Conservation (phyloP, 2,797 vertebrate genomes). For the Acipenser oxyrinchus region DNA sequence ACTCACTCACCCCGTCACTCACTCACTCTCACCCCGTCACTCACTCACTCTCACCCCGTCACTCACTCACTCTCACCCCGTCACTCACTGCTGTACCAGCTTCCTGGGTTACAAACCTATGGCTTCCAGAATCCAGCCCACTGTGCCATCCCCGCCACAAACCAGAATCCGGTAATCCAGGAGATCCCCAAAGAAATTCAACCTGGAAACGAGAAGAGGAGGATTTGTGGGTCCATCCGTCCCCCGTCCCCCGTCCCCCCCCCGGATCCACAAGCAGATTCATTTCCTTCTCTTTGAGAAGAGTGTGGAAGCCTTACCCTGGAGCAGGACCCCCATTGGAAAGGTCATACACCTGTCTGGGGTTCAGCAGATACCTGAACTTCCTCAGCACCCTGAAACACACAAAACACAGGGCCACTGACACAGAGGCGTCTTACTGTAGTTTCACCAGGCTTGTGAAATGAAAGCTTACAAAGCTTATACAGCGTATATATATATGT, state of each 20-base stretch:
- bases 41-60: too few species aligned
- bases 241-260: too few species aligned
- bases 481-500: too few species aligned
- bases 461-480: too few species aligned
- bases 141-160: slow-evolving; percentile 88
- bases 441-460: too few species aligned
- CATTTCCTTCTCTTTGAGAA: too few species aligned
- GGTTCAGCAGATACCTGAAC: slow-evolving; percentile 84
- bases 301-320: slow-evolving; percentile 54
- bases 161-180: slow-evolving; percentile 72
- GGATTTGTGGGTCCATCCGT: background rate
- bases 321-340: slow-evolving; percentile 69
- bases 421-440: too few species aligned
- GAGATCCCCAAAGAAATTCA: slow-evolving; percentile 78
- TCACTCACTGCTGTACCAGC: too few species aligned
- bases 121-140: slow-evolving; percentile 87
- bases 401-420: slow-evolving; percentile 8
- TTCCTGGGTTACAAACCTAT: slow-evolving; percentile 57
- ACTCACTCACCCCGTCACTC: too few species aligned
- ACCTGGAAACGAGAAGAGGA: slow-evolving; percentile 46
- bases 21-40: too few species aligned
- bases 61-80: too few species aligned
- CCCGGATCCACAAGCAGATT: too few species aligned
- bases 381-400: slow-evolving; percentile 77
- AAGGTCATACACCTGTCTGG: slow-evolving; percentile 84